phyloP scores from a whole-genome alignment of 2,113 vertebrate genomes.

The Galeopterus variegatus region DNA sequence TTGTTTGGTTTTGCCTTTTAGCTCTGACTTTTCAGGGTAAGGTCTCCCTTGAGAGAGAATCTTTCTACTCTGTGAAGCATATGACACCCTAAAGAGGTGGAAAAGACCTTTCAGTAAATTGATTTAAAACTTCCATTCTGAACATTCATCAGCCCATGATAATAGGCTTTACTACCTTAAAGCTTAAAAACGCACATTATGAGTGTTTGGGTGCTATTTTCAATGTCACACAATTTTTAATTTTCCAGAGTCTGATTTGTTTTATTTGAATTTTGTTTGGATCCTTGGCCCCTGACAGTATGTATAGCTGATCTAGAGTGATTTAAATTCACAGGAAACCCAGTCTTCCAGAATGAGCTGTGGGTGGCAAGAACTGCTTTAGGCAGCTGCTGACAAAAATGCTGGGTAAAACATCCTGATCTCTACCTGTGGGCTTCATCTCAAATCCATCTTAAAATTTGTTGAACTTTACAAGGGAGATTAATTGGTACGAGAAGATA shows the following conservation, averaged over 20 bases:
- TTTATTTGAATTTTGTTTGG: conserved; percentile 56
- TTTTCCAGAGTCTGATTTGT: conserved; percentile 46
- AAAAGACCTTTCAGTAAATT: conserved; percentile 36
- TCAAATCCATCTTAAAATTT: conserved; percentile 70
- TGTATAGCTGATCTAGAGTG: conserved; percentile 28
- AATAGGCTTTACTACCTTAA: neutral
- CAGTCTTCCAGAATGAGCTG: conserved; percentile 67
- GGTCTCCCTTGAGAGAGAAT: neutral
- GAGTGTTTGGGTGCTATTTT: neutral
- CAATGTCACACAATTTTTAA: conserved; percentile 19
- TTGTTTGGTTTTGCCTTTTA: neutral
- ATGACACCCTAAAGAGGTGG: neutral
- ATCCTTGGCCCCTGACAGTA: conserved; percentile 36
- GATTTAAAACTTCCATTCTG: neutral
- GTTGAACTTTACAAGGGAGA: conserved; percentile 63
- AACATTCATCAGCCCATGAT: neutral
- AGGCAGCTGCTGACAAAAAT: conserved; percentile 60
- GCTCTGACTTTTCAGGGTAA: neutral
- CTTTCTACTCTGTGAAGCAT: neutral
- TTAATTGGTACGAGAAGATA: conserved; percentile 55
- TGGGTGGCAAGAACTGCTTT: conserved; percentile 59
- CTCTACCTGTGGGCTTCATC: conserved; percentile 30
- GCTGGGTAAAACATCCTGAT: conserved; percentile 44
- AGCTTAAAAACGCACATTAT: neutral
- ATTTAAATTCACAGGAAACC: conserved; percentile 70